Conservation (phyloP, 2,888 invertebrate genomes). For the Gasteruption jaculator region DNA sequence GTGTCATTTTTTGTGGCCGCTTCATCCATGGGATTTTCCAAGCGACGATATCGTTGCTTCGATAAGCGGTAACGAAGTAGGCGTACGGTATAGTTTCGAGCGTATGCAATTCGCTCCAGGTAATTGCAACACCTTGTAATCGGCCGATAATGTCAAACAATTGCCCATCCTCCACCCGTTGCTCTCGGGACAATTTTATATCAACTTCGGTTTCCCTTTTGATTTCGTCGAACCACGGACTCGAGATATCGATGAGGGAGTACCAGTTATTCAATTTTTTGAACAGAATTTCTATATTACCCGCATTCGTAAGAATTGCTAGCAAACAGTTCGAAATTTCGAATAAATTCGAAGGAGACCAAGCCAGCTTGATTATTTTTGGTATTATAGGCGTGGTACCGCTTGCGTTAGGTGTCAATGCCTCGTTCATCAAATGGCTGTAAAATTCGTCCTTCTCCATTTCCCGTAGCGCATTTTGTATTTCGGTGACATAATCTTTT, state of each 20-base stretch:
- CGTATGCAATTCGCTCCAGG: constrained; percentile 38
- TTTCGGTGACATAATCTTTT: constrained; percentile 22
- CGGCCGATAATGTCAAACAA: constrained; percentile 23
- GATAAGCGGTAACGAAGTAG: constrained; percentile 36
- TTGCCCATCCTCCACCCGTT: constrained; percentile 6
- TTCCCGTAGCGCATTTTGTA: constrained; percentile 28
- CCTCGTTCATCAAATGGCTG: constrained; percentile 34
- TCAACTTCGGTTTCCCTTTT: constrained; percentile 22
- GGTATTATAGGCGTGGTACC: constrained; percentile 26
- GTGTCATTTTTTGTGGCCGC: constrained; percentile 24
- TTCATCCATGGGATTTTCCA: constrained; percentile 38
- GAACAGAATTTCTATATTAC: constrained; percentile 35
- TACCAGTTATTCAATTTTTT: constrained; percentile 38
- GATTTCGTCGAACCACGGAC: constrained; percentile 25
- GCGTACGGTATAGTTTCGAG: constrained; percentile 26
- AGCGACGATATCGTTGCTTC: constrained; percentile 37
- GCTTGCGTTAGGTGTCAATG: constrained; percentile 35
- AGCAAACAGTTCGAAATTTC: constrained; percentile 36
- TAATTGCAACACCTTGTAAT: constrained; percentile 33
- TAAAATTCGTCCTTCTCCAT: constrained; percentile 36
- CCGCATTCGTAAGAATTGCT: constrained; percentile 37
- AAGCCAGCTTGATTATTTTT: constrained; percentile 32
- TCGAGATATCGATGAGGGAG: constrained; percentile 33
- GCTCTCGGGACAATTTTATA: constrained; percentile 1
- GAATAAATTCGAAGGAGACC: constrained; percentile 41